Percentiles rank a stretch among this genome's conserved stretches.
phyloP scores from a whole-genome alignment of 2,888 invertebrate genomes.

The Macrosoma leucophasiata region DNA sequence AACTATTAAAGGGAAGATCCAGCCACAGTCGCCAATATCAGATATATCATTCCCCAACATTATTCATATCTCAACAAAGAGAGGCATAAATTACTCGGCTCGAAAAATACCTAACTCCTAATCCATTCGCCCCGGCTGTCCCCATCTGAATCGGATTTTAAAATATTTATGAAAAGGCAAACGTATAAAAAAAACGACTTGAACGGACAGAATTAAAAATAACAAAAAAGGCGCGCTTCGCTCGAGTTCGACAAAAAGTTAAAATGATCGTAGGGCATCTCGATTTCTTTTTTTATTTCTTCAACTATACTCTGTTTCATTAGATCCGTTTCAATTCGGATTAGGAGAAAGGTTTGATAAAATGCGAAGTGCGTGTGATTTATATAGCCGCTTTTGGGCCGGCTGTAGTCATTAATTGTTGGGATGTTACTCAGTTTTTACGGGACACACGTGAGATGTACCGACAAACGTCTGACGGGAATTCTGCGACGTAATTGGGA shows the following conservation, averaged over 20 bases:
- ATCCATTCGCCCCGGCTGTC: constrained; percentile 72
- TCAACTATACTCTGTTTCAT: constrained; percentile 62
- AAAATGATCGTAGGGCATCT: constrained; percentile 71
- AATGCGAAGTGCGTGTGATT: constrained; percentile 65
- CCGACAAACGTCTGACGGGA: constrained; percentile 9
- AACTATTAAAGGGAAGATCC: constrained; percentile 38
- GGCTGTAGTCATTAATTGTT: constrained; percentile 62
- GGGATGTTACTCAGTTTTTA: constrained; percentile 43
- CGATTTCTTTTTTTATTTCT: constrained; percentile 55
- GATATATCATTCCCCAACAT: constrained; percentile 56
- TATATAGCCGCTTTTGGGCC: constrained; percentile 57
- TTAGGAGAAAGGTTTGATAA: constrained; percentile 68
- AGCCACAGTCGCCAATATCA: constrained; percentile 41
- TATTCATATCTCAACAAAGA: constrained; percentile 73
- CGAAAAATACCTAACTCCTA: constrained; percentile 74
- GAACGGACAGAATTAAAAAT: constrained; percentile 67
- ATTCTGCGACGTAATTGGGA: constrained; percentile 8
- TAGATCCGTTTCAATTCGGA: constrained; percentile 73
- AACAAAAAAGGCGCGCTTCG: constrained; percentile 56
- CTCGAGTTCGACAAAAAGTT: constrained; percentile 66
- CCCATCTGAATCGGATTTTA: constrained; percentile 71
- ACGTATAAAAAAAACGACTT: constrained; percentile 53
- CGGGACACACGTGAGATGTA: too few relatives aligned
- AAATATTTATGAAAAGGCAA: constrained; percentile 73
- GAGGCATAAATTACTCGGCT: constrained; percentile 68